Conservation (phyloP, 1,140 invertebrate species). For the Planococcus citri region DNA sequence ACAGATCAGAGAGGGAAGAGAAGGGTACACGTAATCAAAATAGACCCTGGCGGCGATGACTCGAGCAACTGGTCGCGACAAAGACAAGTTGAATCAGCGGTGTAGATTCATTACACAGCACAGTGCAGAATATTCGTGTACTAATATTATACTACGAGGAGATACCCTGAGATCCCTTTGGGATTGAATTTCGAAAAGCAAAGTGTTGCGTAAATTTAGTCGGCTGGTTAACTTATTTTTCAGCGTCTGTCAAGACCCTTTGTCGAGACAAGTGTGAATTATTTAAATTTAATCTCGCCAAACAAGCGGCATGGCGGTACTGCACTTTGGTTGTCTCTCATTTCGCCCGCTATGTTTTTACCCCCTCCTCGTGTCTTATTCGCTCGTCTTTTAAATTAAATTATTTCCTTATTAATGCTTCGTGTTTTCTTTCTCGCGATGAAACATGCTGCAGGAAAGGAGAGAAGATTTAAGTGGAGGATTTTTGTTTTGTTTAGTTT, state of each 20-base stretch:
- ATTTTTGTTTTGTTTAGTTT: too few relatives aligned
- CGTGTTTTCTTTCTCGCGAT: background rate
- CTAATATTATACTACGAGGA: too few relatives aligned
- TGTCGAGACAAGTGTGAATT: constrained; percentile 16
- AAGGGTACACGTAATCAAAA: background rate
- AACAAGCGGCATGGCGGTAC: background rate
- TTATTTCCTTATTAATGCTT: constrained; percentile 8
- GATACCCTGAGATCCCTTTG: background rate
- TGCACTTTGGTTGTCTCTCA: background rate
- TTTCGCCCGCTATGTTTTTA: background rate
- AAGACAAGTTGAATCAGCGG: background rate
- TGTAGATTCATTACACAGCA: background rate
- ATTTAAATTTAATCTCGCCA: constrained; percentile 16
- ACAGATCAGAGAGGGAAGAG: too few relatives aligned
- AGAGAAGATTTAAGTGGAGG: too few relatives aligned
- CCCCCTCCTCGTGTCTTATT: background rate
- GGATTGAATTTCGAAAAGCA: background rate
- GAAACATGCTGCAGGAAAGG: too few relatives aligned
- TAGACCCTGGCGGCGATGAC: background rate
- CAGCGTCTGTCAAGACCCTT: constrained; percentile 15
- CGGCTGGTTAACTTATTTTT: constrained; percentile 18
- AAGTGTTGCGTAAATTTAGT: constrained; percentile 13
- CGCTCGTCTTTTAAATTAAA: background rate
- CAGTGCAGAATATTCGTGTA: too few relatives aligned
- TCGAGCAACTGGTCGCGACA: background rate